Evolutionary conservation across 2,888 invertebrate genomes (phyloP).

Genomic region (Pollenia amentaria): DNA sequence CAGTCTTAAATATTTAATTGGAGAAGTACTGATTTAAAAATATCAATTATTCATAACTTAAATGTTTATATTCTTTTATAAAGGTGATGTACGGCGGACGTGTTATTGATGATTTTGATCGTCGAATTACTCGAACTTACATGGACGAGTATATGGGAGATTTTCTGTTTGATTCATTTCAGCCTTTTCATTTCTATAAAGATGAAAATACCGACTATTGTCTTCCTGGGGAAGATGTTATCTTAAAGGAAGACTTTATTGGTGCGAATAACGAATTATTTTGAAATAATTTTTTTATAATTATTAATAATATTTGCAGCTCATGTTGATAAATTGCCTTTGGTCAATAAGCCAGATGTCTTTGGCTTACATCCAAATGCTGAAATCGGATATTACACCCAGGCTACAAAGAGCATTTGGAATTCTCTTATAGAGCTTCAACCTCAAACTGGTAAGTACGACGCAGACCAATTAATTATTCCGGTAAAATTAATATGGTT

Average conservation of each 20-base stretch:
- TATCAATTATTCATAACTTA: neutral
- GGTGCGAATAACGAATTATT: slow-evolving; percentile 84
- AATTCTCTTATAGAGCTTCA: slow-evolving; percentile 93
- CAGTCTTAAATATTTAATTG: slow-evolving; percentile 95
- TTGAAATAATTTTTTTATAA: neutral
- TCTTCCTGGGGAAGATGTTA: slow-evolving; percentile 88
- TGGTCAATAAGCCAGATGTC: slow-evolving; percentile 94
- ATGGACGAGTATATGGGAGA: slow-evolving; percentile 98
- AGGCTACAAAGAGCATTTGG: slow-evolving; percentile 95
- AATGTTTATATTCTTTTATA: neutral
- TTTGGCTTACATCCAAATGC: slow-evolving; percentile 98
- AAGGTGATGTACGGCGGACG: slow-evolving; percentile 97
- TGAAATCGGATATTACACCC: slow-evolving; percentile 96
- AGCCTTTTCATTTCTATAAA: slow-evolving; percentile 95
- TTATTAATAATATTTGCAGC: slow-evolving; percentile 84
- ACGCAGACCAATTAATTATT: slow-evolving; percentile 6
- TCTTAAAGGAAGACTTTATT: slow-evolving; percentile 89
- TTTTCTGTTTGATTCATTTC: slow-evolving; percentile 95
- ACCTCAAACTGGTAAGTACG: slow-evolving; percentile 91
- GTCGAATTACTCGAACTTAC: slow-evolving; percentile 93
- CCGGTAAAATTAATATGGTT: too few species aligned
- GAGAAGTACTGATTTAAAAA: slow-evolving; percentile 87
- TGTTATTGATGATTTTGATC: slow-evolving; percentile 95
- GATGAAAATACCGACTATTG: slow-evolving; percentile 91
- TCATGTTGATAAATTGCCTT: slow-evolving; percentile 91